A percentile compares a stretch with the other conserved stretches of the same genome.
Evolutionary conservation across 2,888 invertebrate genomes (phyloP).

Genomic region (Lithosia quadra): DNA sequence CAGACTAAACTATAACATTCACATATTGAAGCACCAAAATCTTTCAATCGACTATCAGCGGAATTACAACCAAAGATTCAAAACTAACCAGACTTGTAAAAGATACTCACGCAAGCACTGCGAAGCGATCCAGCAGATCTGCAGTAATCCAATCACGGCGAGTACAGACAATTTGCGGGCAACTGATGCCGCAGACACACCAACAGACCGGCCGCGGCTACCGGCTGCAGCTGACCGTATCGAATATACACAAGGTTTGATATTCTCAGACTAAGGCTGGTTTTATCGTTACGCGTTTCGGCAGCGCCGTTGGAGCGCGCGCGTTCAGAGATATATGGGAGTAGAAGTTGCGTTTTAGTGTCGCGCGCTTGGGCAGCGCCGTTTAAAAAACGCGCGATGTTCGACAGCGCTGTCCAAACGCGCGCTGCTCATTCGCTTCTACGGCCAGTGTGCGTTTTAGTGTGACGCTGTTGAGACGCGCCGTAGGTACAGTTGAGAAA

Average conservation of each 20-base stretch:
- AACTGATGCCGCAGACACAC: conserved; percentile 35
- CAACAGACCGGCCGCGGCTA: neutral
- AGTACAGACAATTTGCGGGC: conserved; percentile 57
- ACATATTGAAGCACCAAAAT: neutral
- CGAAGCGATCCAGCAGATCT: conserved; percentile 18
- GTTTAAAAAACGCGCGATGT: too few relatives aligned
- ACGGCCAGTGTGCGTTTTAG: too few relatives aligned
- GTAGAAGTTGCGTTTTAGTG: too few relatives aligned
- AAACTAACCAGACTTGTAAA: neutral
- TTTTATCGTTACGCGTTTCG: too few relatives aligned
- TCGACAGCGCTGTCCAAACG: too few relatives aligned
- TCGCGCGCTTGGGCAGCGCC: too few relatives aligned
- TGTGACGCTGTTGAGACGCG: too few relatives aligned
- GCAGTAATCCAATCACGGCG: conserved; percentile 60
- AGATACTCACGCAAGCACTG: conserved; percentile 7
- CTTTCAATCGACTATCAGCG: neutral
- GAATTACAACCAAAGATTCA: neutral
- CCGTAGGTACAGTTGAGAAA: too few relatives aligned
- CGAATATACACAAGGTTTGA: neutral
- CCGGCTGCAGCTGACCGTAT: neutral
- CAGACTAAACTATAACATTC: neutral
- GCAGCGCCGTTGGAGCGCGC: too few relatives aligned
- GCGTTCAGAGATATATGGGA: too few relatives aligned
- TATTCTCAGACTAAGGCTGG: too few relatives aligned
- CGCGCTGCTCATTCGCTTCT: too few relatives aligned